Evolutionary conservation across 1,140 invertebrate genomes (phyloP).

Genomic region (Drosophila kikkawai): DNA sequence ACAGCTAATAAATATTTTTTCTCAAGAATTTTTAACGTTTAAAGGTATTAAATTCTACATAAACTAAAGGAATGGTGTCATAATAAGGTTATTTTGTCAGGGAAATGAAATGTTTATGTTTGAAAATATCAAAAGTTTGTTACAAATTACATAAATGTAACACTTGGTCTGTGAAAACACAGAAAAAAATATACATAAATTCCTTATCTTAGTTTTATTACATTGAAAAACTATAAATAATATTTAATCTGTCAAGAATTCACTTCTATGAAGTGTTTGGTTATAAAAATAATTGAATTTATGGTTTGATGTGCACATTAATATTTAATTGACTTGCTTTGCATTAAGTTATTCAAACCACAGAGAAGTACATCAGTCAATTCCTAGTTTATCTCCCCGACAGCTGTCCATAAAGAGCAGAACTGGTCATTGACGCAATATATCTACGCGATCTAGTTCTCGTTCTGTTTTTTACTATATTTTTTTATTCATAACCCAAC

Average conservation of each 20-base stretch:
- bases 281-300: conserved; percentile 5
- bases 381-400: conserved; percentile 6
- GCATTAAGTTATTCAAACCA: not conserved
- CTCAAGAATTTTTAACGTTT: too few species aligned
- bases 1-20: not conserved
- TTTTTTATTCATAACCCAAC: conserved; percentile 27
- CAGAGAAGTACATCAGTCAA: conserved; percentile 13
- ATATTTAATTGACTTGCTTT: conserved; percentile 20
- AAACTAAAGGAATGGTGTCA: too few species aligned
- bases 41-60: not conserved
- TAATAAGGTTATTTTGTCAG: too few species aligned
- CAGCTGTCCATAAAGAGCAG: conserved; percentile 13
- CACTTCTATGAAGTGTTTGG: not conserved
- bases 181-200: not conserved
- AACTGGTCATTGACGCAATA: conserved; percentile 25
- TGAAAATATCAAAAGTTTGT: not conserved
- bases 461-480: not conserved
- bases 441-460: conserved; percentile 24
- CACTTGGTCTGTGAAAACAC: not conserved
- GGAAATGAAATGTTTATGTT: not conserved
- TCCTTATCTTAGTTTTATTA: not conserved
- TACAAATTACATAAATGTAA: too few species aligned
- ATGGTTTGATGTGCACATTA: not conserved
- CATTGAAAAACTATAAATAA: not conserved
- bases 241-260: not conserved